These are phyloP conservation scores for Holothuria glaberrima DNA, from an alignment of 35 echinoderm and acorn worm species.

Conservation along the genomic window DNA sequence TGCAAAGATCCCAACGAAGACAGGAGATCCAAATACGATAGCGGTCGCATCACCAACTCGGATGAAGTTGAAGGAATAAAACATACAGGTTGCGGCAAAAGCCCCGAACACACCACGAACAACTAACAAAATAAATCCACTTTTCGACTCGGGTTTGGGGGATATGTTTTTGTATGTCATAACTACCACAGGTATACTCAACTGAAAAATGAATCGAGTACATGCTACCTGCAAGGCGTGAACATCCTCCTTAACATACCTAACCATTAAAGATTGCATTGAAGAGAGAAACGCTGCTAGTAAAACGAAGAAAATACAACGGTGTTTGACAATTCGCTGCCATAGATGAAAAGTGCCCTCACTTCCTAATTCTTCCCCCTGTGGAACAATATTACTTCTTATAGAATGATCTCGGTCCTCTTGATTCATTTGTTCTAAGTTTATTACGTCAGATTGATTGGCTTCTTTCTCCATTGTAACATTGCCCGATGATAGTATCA, in stretches of 20 bases:
- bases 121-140: background rate
- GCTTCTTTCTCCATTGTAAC: too few relatives aligned
- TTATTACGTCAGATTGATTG: too few relatives aligned
- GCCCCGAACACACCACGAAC: constrained; percentile 4
- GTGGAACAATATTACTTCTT: too few relatives aligned
- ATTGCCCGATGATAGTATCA: too few relatives aligned
- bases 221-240: constrained; percentile 7
- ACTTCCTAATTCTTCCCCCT: too few relatives aligned
- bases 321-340: background rate
- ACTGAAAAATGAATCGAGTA: background rate
- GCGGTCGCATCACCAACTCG: constrained; percentile 35
- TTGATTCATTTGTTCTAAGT: too few relatives aligned
- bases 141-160: background rate
- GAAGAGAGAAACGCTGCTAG: constrained; percentile 8
- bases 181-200: background rate
- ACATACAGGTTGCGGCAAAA: background rate
- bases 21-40: background rate
- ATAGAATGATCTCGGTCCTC: too few relatives aligned
- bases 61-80: constrained; percentile 2
- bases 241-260: background rate
- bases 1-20: constrained; percentile 7
- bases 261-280: constrained; percentile 7
- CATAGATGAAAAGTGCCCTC: too few relatives aligned
- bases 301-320: constrained; percentile 6
- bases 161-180: too few relatives aligned